Evolutionary conservation across 2,888 invertebrate genomes (phyloP).

Genomic region (Thalpophila matura): DNA sequence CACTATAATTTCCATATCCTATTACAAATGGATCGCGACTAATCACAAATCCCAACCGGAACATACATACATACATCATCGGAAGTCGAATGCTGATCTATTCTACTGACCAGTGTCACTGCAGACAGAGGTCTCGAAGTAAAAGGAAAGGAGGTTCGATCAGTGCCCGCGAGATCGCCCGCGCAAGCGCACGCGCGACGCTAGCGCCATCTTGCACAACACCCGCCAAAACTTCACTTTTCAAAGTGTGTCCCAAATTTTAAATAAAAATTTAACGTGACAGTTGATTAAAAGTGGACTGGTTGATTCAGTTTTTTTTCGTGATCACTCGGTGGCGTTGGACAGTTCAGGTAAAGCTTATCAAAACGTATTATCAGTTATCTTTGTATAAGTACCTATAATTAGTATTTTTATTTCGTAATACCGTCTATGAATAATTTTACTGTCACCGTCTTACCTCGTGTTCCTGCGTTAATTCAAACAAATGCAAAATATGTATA

Average conservation of each 20-base stretch:
- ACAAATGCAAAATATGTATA: slow-evolving; percentile 31
- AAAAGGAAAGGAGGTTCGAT: slow-evolving; percentile 79
- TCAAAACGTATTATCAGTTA: slow-evolving; percentile 57
- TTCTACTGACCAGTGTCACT: slow-evolving; percentile 76
- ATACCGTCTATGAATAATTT: slow-evolving; percentile 41
- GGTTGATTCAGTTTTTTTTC: slow-evolving; percentile 67
- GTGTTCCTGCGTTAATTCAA: slow-evolving; percentile 36
- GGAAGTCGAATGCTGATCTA: slow-evolving; percentile 75
- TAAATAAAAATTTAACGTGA: slow-evolving; percentile 67
- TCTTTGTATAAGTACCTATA: slow-evolving; percentile 18
- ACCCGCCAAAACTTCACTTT: slow-evolving; percentile 74
- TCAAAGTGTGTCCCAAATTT: slow-evolving; percentile 70
- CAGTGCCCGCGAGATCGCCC: slow-evolving; percentile 84
- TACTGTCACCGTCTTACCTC: slow-evolving; percentile 33
- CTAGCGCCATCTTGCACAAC: slow-evolving; percentile 60
- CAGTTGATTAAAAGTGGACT: slow-evolving; percentile 75
- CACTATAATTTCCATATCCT: slow-evolving; percentile 51
- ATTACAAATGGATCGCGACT: slow-evolving; percentile 53
- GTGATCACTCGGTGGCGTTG: slow-evolving; percentile 61
- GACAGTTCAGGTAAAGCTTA: slow-evolving; percentile 74
- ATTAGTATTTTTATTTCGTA: slow-evolving; percentile 46
- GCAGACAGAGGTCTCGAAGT: slow-evolving; percentile 75
- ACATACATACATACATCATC: slow-evolving; percentile 81
- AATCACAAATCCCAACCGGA: slow-evolving; percentile 74
- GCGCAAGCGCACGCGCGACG: slow-evolving; percentile 75